These are phyloP conservation scores for Leucopsar rothschildi DNA, from an alignment of 2,113 vertebrate species.

Conservation along the genomic window DNA sequence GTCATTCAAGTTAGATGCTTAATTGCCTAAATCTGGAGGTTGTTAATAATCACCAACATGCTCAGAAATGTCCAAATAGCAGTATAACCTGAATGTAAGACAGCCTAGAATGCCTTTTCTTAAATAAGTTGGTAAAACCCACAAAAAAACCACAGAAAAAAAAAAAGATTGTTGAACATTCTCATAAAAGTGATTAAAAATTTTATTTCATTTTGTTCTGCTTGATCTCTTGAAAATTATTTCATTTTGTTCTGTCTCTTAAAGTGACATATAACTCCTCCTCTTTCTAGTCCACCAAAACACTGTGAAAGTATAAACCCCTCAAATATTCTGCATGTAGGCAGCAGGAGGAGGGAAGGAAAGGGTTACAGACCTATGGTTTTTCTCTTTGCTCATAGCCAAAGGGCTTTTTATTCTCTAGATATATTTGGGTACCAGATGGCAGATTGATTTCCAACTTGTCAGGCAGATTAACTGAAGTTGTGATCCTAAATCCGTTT, in stretches of 20 bases:
- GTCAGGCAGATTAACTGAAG: conserved; percentile 24
- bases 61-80: neutral
- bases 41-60: neutral
- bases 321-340: neutral
- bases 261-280: neutral
- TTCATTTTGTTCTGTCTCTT: neutral
- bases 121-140: neutral
- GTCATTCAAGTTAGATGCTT: neutral
- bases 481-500: neutral
- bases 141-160: neutral
- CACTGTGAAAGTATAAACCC: neutral
- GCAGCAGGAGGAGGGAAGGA: neutral
- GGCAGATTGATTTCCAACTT: conserved; percentile 1
- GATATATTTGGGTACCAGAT: conserved; percentile 19
- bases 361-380: neutral
- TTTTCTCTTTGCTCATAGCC: neutral
- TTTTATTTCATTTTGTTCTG: neutral
- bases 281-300: neutral
- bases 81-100: neutral
- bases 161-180: neutral
- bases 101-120: neutral
- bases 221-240: neutral
- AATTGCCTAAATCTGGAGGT: neutral
- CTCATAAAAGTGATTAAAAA: neutral
- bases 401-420: neutral